Conservation (phyloP, 2,797 vertebrate genomes). For the Microhierax caerulescens region DNA sequence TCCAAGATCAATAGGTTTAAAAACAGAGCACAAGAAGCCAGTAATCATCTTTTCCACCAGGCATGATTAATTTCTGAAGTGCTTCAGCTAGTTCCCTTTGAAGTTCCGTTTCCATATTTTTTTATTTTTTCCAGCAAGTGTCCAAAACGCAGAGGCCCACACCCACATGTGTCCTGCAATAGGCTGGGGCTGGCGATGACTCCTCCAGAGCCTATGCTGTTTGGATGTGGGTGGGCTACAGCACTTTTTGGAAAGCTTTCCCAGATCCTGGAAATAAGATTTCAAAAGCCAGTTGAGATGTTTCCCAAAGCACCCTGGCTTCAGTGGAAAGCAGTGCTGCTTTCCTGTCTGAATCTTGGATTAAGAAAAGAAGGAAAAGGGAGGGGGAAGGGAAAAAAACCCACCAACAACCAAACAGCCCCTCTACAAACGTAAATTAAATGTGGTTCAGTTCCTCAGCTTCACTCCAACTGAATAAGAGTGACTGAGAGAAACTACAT, state of each 20-base stretch:
- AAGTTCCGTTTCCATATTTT: conserved; percentile 20
- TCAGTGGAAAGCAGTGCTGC: conserved; percentile 17
- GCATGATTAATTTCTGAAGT: conserved; percentile 51
- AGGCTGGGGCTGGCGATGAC: neutral
- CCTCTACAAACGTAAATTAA: neutral
- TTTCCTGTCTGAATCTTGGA: conserved; percentile 53
- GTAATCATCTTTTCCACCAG: conserved; percentile 66
- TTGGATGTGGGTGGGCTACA: conserved; percentile 67
- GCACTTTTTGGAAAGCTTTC: conserved; percentile 34
- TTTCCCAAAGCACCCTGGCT: conserved; percentile 50
- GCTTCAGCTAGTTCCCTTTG: conserved; percentile 45
- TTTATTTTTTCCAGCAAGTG: neutral
- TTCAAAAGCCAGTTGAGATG: conserved; percentile 56
- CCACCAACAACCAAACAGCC: neutral
- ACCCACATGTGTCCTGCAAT: conserved; percentile 50
- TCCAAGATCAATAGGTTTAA: conserved; percentile 71
- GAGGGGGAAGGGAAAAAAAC: neutral
- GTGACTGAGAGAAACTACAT: neutral
- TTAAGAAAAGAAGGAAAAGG: conserved; percentile 53
- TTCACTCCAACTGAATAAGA: neutral
- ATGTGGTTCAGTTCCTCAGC: neutral
- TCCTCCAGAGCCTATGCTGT: neutral
- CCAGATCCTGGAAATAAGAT: conserved; percentile 59
- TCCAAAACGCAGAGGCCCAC: conserved; percentile 48
- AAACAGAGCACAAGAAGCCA: conserved; percentile 48